Percentiles rank a stretch among this genome's conserved stretches.
Evolutionary conservation across 2,113 vertebrate genomes (phyloP).

Genomic region (Anser cygnoides): DNA sequence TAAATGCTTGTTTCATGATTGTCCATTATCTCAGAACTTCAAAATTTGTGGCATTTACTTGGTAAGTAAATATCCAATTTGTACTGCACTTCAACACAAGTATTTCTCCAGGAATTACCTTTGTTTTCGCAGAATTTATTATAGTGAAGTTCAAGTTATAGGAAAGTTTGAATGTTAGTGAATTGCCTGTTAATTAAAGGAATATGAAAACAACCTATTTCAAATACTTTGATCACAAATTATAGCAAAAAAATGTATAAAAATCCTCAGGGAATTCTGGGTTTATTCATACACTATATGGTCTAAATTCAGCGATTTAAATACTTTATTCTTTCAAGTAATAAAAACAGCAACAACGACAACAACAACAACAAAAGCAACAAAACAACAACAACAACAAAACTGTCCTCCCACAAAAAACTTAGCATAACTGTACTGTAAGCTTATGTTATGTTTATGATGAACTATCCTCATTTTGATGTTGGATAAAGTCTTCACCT

Average conservation of each 20-base stretch:
- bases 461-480: background rate
- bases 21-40: background rate
- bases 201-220: background rate
- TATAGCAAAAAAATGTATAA: background rate
- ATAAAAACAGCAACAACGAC: background rate
- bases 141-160: background rate
- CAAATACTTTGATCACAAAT: background rate
- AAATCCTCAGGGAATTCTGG: background rate
- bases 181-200: background rate
- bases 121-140: background rate
- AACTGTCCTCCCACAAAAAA: background rate
- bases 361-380: too few species aligned
- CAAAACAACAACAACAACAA: too few species aligned
- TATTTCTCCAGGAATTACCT: background rate
- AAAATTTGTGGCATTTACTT: background rate
- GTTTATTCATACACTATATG: background rate
- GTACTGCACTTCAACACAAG: background rate
- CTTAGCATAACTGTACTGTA: accelerated
- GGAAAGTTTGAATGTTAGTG: background rate
- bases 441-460: background rate
- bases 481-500: background rate
- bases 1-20: background rate
- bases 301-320: background rate
- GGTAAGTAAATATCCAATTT: background rate
- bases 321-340: background rate